A percentile compares a stretch with the other conserved stretches of the same genome.
Evolutionary conservation across 2,888 invertebrate genomes (phyloP).

Genomic region (Phyllotreta striolata): DNA sequence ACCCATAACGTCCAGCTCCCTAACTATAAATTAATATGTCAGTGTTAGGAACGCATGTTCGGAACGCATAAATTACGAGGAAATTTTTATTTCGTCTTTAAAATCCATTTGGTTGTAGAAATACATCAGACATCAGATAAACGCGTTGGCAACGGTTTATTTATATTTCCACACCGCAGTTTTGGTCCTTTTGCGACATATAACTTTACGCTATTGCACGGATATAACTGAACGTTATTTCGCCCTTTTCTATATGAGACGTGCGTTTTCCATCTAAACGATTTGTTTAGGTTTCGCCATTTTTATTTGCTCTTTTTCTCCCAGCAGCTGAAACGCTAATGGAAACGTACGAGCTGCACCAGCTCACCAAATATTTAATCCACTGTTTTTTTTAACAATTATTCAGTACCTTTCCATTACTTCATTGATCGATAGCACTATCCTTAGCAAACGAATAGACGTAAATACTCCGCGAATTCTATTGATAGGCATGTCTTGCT

Average conservation of each 20-base stretch:
- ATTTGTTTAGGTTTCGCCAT: background rate
- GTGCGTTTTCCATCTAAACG: background rate
- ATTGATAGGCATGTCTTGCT: too few species aligned
- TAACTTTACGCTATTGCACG: constrained; percentile 13
- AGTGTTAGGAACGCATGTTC: constrained; percentile 22
- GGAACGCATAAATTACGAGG: constrained; percentile 19
- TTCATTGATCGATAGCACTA: too few species aligned
- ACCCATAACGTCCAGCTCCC: background rate
- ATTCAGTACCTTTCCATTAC: too few species aligned
- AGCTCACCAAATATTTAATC: too few species aligned
- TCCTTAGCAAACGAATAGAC: too few species aligned
- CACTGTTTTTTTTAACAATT: too few species aligned
- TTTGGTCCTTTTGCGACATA: constrained; percentile 15
- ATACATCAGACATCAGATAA: constrained; percentile 27
- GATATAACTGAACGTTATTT: constrained; percentile 8
- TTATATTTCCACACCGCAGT: constrained; percentile 19
- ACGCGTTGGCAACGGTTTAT: constrained; percentile 26
- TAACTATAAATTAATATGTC: constrained; percentile 21
- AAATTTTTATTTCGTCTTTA: constrained; percentile 25
- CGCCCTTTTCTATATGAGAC: constrained; percentile 10
- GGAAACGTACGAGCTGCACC: too few species aligned
- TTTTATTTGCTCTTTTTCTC: background rate
- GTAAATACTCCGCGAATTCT: too few species aligned
- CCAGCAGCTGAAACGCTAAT: background rate
- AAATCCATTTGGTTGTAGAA: constrained; percentile 26